These are phyloP conservation scores for Hystrix brachyura DNA, from an alignment of 2,113 vertebrate genomes.

Conservation along the genomic window DNA sequence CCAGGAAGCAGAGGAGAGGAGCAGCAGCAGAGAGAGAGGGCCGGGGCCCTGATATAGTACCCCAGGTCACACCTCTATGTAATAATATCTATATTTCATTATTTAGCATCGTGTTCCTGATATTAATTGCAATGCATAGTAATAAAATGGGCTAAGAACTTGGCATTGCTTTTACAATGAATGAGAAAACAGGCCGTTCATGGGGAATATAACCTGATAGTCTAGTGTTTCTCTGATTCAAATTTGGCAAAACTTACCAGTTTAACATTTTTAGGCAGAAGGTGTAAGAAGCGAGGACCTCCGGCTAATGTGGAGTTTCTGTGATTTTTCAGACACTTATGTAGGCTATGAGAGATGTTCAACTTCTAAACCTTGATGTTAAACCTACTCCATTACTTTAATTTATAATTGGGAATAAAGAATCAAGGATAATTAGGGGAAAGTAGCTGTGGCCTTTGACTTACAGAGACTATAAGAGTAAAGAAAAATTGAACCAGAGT, in stretches of 20 bases:
- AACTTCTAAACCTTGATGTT: neutral
- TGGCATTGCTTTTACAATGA: constrained; percentile 1
- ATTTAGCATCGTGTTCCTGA: neutral
- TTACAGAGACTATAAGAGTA: neutral
- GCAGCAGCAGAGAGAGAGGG: neutral
- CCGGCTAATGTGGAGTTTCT: neutral
- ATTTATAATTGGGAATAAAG: neutral
- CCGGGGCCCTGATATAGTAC: neutral
- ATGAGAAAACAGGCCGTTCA: neutral
- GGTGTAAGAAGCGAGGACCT: neutral
- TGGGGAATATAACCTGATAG: neutral
- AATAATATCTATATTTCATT: neutral
- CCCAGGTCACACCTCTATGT: neutral
- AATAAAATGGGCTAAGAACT: constrained; percentile 36
- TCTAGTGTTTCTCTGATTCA: constrained; percentile 23
- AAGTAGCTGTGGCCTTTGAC: neutral
- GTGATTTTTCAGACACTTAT: neutral
- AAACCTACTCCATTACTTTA: neutral
- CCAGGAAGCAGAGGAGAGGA: neutral
- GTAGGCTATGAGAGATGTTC: neutral
- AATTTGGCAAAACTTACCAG: neutral
- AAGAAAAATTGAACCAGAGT: neutral
- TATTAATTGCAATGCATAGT: constrained; percentile 17
- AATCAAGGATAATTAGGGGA: neutral
- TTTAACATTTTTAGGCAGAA: constrained; percentile 21